These are phyloP conservation scores for Sebastes iracundus DNA, from an alignment of 2,797 vertebrate species.

Conservation along the genomic window DNA sequence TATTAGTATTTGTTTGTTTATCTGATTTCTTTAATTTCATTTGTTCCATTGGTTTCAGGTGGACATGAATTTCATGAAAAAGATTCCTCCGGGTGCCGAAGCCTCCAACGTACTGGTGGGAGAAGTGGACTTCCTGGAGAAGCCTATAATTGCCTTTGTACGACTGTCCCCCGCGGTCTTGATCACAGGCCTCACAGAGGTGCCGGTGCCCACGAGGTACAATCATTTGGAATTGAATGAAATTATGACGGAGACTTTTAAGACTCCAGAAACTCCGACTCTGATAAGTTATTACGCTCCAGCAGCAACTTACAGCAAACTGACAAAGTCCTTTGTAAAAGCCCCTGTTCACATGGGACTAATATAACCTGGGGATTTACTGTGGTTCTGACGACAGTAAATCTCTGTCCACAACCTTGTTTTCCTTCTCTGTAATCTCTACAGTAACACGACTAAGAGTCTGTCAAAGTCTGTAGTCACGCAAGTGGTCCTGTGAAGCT, in stretches of 20 bases:
- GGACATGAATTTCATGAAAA: slow-evolving; percentile 99
- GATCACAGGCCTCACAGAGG: slow-evolving; percentile 95
- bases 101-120: slow-evolving; percentile 97
- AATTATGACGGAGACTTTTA: background rate
- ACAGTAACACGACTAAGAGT: background rate
- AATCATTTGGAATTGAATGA: background rate
- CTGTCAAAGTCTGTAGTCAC: too few species aligned
- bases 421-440: background rate
- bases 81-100: slow-evolving; percentile 95
- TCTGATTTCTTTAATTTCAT: background rate
- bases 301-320: background rate
- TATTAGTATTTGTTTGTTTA: background rate
- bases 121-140: slow-evolving; percentile 96
- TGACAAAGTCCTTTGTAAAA: background rate
- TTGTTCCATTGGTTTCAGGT: slow-evolving; percentile 80
- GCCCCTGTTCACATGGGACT: background rate
- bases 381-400: background rate
- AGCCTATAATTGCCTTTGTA: slow-evolving; percentile 94
- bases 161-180: slow-evolving; percentile 93
- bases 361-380: background rate
- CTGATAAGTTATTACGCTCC: background rate
- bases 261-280: background rate
- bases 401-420: background rate
- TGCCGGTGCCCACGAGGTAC: slow-evolving; percentile 95
- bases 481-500: background rate